These are phyloP conservation scores for Xenotilapia longispinis DNA, from an alignment of 2,113 vertebrate genomes.

Conservation along the genomic window DNA sequence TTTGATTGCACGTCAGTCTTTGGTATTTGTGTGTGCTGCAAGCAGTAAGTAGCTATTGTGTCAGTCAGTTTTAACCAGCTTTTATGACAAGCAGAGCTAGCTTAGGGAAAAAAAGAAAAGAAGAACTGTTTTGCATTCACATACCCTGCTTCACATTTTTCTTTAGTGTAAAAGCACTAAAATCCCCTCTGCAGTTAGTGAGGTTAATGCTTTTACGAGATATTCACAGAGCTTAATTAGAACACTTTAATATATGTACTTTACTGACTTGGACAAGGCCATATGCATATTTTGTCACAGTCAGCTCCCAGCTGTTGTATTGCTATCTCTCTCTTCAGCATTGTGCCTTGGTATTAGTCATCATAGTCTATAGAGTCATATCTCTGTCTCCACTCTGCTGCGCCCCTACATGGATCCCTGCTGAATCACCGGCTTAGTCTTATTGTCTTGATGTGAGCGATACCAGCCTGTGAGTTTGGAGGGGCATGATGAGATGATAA, in stretches of 20 bases:
- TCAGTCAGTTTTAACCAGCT: background rate
- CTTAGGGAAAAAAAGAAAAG: background rate
- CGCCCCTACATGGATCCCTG: background rate
- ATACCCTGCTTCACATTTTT: background rate
- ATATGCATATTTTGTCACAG: background rate
- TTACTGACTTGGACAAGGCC: background rate
- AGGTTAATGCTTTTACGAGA: background rate
- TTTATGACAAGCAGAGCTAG: background rate
- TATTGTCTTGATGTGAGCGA: background rate
- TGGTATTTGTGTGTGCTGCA: background rate
- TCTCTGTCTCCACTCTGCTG: background rate
- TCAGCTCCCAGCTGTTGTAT: background rate
- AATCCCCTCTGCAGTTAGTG: background rate
- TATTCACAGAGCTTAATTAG: background rate
- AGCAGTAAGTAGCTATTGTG: background rate
- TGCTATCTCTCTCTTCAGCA: background rate
- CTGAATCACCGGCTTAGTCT: background rate
- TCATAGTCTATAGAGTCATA: background rate
- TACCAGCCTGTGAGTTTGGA: background rate
- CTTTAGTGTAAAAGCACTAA: background rate
- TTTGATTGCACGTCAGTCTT: background rate
- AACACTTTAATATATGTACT: background rate
- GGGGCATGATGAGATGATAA: background rate
- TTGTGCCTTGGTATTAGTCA: background rate
- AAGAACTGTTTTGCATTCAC: background rate